A percentile compares a stretch with the other conserved stretches of the same genome.
These are phyloP conservation scores for Apogon talboti DNA, from an alignment of 2,797 vertebrate genomes.

Conservation along the genomic window DNA sequence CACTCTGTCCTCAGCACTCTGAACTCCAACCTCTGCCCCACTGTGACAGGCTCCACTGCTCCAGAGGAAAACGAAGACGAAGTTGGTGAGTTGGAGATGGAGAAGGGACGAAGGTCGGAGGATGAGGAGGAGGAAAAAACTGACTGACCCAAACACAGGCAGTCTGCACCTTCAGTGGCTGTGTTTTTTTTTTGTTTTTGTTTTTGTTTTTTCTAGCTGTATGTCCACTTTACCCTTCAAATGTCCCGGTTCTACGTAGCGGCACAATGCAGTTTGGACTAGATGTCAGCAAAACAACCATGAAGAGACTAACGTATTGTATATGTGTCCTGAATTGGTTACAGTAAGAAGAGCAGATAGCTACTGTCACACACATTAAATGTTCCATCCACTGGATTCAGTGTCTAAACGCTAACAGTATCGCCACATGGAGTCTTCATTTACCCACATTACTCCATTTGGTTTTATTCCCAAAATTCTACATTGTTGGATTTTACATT, in stretches of 20 bases:
- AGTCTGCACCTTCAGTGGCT: conserved; percentile 33
- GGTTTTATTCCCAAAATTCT: neutral
- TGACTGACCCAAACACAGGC: conserved; percentile 53
- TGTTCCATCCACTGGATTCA: conserved; percentile 16
- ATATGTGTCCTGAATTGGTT: conserved; percentile 34
- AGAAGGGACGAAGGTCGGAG: conserved; percentile 7
- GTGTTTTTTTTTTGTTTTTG: neutral
- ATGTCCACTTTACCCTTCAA: conserved; percentile 50
- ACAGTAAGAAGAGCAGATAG: conserved; percentile 24
- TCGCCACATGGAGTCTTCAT: neutral
- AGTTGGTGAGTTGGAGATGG: conserved; percentile 20
- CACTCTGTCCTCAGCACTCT: conserved; percentile 42
- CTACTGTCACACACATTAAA: conserved; percentile 34
- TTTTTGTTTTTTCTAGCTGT: neutral
- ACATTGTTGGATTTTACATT: conserved; percentile 28
- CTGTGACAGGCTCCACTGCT: conserved; percentile 17
- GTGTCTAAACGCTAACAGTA: neutral
- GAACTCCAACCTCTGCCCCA: conserved; percentile 40
- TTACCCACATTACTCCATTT: neutral
- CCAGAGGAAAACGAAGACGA: conserved; percentile 23
- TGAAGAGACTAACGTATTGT: conserved; percentile 23
- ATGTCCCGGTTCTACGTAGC: conserved; percentile 59
- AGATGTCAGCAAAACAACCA: conserved; percentile 47
- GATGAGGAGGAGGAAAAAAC: conserved; percentile 43
- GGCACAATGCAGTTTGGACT: conserved; percentile 46